Base-by-base conservation (phyloP, 2,888 invertebrate species). In the Helleia helle region DNA sequence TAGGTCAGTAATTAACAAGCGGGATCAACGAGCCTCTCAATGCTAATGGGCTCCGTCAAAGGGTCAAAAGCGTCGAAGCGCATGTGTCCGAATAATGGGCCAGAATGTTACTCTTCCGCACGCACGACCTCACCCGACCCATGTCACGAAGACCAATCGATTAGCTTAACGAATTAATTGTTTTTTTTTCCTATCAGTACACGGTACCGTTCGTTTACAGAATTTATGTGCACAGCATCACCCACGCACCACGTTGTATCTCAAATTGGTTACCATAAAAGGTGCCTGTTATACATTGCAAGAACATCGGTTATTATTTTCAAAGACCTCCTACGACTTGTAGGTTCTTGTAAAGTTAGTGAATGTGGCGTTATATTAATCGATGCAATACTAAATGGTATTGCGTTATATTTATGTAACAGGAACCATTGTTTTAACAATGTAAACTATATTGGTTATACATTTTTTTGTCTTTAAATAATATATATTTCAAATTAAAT, bases 11-110 rank as follows among this genome's bases (percentile, higher is more conserved):
- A 81, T 81, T 83, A 81, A 73, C 72, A 60, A 65, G 59, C 63
- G 71, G 69, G 81, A 80, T 81, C 77, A 77, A 81, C 79, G 71
- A 76, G 76, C 72, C 67, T 66, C 71, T 71, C 71, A 63, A 75
- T 76, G 75, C 72, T 84, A 83, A 81, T 83, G 79, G 77, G 73
- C 72, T 64, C 75, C 77, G 80, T 81, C 79, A 83, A 81, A 81
- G 75, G 71, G 74, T 75, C 74, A 70, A 75, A 77, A 74, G 79
- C 77, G 79, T 76, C 61, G 61, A 70, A 75, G 74, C 79, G 76
- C 67, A 73, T 71, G 79, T 77, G 76, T 74, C 77, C 74, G 75
- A 74, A 80, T 81, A 80, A 81, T 77, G 73, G 75, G 58, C 66
- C 65, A 64, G 72, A 71, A 73, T 71, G 66, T 65, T 62, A 27